Conservation (phyloP, 2,888 invertebrate species). For the Hermodice carunculata region DNA sequence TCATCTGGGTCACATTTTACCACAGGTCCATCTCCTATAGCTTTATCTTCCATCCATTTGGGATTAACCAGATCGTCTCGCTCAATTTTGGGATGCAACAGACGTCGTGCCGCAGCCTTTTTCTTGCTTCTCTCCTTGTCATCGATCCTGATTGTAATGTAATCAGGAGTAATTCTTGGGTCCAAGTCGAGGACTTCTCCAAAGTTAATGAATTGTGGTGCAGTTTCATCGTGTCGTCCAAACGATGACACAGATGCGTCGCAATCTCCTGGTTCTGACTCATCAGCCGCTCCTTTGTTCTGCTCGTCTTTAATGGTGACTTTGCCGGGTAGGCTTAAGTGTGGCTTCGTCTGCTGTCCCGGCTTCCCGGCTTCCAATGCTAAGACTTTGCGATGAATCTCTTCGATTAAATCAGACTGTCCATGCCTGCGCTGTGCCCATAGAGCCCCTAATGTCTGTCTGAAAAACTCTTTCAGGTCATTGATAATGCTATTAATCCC, state of each 20-base stretch:
- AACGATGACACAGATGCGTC: no score
- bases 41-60: constrained; percentile 76
- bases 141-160: not conserved
- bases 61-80: constrained; percentile 44
- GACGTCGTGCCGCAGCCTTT: no score
- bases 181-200: not conserved
- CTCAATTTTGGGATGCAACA: no score
- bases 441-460: no score
- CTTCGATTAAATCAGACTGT: no score
- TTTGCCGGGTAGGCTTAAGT: no score
- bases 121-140: not conserved
- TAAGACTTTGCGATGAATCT: no score
- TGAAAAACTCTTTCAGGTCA: constrained; percentile 30
- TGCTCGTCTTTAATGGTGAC: not conserved
- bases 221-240: no score
- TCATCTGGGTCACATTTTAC: constrained; percentile 74
- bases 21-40: constrained; percentile 13
- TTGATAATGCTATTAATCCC: constrained; percentile 19
- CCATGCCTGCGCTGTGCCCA: no score
- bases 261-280: constrained; percentile 8
- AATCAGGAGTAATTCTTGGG: not conserved
- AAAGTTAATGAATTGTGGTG: no score
- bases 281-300: not conserved
- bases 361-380: no score
- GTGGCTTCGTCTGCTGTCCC: no score